A percentile compares a stretch with the other conserved stretches of the same genome.
phyloP scores from a whole-genome alignment of 2,888 invertebrate species.

The Lordiphosa fenestrarum region DNA sequence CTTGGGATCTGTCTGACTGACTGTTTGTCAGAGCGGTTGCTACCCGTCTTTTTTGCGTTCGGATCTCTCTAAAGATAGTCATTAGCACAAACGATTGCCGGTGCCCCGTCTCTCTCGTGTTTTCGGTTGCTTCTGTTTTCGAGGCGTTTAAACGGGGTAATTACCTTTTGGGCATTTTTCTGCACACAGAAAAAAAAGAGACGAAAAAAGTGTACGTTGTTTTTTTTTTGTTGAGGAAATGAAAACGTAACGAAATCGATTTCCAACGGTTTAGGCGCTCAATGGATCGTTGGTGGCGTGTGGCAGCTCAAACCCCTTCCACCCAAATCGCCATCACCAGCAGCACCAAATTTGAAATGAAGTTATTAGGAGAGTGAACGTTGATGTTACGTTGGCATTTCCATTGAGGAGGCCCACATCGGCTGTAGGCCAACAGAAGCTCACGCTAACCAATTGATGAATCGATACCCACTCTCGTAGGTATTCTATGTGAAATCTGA shows the following conservation, averaged over 20 bases:
- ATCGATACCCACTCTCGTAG: slow-evolving; percentile 3
- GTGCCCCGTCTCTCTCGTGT: slow-evolving; percentile 23
- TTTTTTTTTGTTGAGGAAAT: slow-evolving; percentile 62
- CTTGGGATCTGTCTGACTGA: slow-evolving; percentile 8
- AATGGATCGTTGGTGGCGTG: slow-evolving; percentile 48
- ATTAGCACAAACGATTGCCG: slow-evolving; percentile 62
- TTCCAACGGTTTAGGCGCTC: slow-evolving; percentile 59
- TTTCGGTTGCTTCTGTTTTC: slow-evolving; percentile 48
- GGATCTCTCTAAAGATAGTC: slow-evolving; percentile 60
- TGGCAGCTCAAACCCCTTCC: slow-evolving; percentile 38
- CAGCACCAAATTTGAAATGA: slow-evolving; percentile 40
- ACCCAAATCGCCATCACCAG: slow-evolving; percentile 3
- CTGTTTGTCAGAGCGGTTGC: slow-evolving; percentile 53
- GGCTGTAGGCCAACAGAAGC: slow-evolving; percentile 27
- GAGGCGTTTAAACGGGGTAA: slow-evolving; percentile 58
- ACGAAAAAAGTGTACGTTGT: slow-evolving; percentile 16
- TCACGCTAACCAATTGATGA: slow-evolving; percentile 38
- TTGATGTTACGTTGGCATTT: slow-evolving; percentile 32
- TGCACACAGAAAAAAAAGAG: slow-evolving; percentile 16
- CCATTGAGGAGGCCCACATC: slow-evolving; percentile 6
- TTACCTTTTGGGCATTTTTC: slow-evolving; percentile 51
- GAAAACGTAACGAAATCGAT: slow-evolving; percentile 71
- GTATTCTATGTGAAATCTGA: not conserved
- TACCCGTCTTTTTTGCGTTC: slow-evolving; percentile 57
- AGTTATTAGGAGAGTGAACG: slow-evolving; percentile 65